Evolutionary conservation across 2,113 vertebrate species (phyloP).

Genomic region (Pelecanoides urinatrix): DNA sequence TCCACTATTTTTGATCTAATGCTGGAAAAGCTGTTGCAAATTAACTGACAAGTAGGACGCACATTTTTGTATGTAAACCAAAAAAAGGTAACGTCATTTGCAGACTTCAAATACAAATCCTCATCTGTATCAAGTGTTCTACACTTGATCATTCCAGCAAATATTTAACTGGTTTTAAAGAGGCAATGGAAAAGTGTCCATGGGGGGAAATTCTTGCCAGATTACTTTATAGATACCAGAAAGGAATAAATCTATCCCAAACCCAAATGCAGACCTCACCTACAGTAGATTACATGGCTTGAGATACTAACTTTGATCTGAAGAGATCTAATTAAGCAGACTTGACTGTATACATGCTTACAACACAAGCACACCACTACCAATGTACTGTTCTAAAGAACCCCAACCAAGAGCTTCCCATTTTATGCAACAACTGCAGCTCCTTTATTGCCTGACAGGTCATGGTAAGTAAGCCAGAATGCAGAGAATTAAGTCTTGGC

Average conservation of each 20-base stretch:
- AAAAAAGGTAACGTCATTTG: not conserved
- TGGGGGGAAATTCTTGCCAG: not conserved
- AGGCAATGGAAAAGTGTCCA: not conserved
- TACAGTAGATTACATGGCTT: not conserved
- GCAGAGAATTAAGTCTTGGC: not conserved
- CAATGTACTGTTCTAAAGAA: not conserved
- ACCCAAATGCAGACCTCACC: fast-evolving
- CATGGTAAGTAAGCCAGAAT: not conserved
- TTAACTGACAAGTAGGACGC: not conserved
- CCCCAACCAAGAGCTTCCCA: not conserved
- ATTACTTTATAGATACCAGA: not conserved
- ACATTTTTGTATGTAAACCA: not conserved
- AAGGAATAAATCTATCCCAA: not conserved
- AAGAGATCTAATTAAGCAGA: not conserved
- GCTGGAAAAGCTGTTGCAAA: not conserved
- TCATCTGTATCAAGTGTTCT: not conserved
- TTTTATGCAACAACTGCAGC: not conserved
- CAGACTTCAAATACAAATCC: not conserved
- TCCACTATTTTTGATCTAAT: not conserved
- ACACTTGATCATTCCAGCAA: not conserved
- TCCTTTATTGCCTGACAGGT: not conserved
- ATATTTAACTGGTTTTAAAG: not conserved
- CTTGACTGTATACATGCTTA: not conserved
- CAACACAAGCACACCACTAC: not conserved
- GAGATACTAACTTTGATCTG: not conserved